Evolutionary conservation across 37 sponge, comb jelly and placozoan genomes (phyloP), one percentile per base, ranked within the genome.

Genomic region (Cladorhizidae sp.): DNA sequence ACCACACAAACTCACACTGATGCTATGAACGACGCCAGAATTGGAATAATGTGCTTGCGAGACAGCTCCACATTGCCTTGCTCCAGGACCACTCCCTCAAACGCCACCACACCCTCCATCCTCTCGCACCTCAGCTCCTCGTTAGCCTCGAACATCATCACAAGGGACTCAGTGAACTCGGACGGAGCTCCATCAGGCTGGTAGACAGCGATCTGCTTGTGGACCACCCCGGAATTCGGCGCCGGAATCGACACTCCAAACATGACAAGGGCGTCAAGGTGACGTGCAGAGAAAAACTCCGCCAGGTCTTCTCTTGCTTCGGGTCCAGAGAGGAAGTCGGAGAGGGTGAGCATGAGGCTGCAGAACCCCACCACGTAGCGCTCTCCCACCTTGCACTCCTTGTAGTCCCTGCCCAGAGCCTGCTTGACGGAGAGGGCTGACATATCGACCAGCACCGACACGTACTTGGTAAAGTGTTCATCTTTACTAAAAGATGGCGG

Each of bases 11-110:
- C 89, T 78, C 50, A 88, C 89, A 64, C 41, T 3, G 54, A 25
- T 20, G 77, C 3, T 1, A 89, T 2, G 36, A 76, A 77, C 22
- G 76, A 17, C 40, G 69, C 45, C 22, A 93, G 69, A 7, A 85
- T 11, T 9, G 95, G 95, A 11, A 94, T 52, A 28, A 94, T 79
- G 33, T 68, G 62, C 51, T 94, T 94, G 20, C 95, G 67, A 15
- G 95, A 87, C 25, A 79, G 36, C 7, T 37, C 32, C 1, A 75
- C 71, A 37, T 91, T 78, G 35, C 79, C 69, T 57, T 92, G 89
- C n/a, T 91, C 42, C 40, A 84, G 20, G 3, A 91, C 26, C 54
- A 86, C 63, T 3, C 77, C 80, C 21, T 67, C 67, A 77, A 65
- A 72, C 3, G 11, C 33, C 0, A 17, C 59, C 14, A 73, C 77